phyloP scores from a whole-genome alignment of 2,888 invertebrate genomes.

The Alviniconcha strummeri region DNA sequence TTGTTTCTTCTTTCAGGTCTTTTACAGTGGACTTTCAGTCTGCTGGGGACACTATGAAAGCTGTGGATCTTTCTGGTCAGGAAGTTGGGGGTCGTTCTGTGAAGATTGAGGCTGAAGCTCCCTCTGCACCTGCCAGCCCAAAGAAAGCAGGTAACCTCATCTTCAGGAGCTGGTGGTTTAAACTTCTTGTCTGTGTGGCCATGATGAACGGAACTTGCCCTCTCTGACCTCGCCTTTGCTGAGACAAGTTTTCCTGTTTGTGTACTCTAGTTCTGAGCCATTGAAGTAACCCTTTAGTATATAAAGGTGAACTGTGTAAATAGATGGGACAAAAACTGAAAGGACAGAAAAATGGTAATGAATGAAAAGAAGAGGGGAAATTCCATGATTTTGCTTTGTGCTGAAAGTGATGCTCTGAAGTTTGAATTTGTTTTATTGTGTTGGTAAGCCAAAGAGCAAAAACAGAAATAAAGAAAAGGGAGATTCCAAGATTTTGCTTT shows the following conservation, averaged over 20 bases:
- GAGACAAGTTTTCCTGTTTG: slow-evolving; percentile 19
- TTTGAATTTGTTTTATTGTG: no score
- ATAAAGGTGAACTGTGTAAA: no score
- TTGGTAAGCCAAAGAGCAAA: no score
- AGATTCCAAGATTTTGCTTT: no score
- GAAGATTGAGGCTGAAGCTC: slow-evolving; percentile 46
- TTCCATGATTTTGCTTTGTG: no score
- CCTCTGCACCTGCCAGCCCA: background rate
- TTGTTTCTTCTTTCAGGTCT: slow-evolving; percentile 42
- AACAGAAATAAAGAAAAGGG: no score
- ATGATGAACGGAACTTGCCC: slow-evolving; percentile 37
- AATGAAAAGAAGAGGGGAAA: no score
- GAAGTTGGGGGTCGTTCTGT: slow-evolving; percentile 41
- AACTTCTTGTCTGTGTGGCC: background rate
- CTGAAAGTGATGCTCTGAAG: no score
- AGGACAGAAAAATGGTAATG: no score
- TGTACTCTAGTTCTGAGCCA: slow-evolving; percentile 33
- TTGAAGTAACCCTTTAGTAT: background rate
- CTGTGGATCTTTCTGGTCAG: slow-evolving; percentile 48
- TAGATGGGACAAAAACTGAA: no score
- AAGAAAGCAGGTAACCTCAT: no score
- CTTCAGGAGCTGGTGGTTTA: no score
- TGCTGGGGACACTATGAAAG: slow-evolving; percentile 44
- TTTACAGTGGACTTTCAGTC: slow-evolving; percentile 50
- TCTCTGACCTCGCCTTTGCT: slow-evolving; percentile 28